Evolutionary conservation across 2,113 vertebrate genomes (phyloP).

Genomic region (Sinocyclocheilus maitianheensis): DNA sequence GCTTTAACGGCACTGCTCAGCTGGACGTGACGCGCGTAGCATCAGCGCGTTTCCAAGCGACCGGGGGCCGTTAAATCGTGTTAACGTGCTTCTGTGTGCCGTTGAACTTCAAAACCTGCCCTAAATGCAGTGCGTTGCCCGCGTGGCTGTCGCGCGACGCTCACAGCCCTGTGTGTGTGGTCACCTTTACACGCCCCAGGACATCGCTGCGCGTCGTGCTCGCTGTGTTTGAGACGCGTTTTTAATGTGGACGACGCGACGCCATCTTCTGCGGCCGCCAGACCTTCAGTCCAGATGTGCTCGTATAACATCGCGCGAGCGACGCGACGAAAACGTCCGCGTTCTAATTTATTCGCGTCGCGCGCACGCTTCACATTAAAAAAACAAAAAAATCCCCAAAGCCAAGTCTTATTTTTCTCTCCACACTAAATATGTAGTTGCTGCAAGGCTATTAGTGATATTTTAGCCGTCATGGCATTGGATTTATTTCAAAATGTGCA

Average conservation of each 20-base stretch:
- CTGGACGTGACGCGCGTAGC: not conserved
- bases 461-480: not conserved
- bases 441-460: not conserved
- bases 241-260: conserved; percentile 6
- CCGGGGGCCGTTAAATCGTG: not conserved
- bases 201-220: not conserved
- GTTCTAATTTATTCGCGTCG: too few species aligned
- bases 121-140: too few species aligned
- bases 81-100: not conserved
- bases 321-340: not conserved
- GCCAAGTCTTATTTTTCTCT: not conserved
- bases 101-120: not conserved
- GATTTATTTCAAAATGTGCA: not conserved
- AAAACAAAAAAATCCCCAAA: not conserved
- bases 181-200: not conserved
- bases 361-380: too few species aligned
- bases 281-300: not conserved
- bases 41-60: not conserved
- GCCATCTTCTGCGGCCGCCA: conserved; percentile 4
- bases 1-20: not conserved
- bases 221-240: too few species aligned
- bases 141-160: not conserved
- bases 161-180: not conserved
- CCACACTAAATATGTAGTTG: not conserved
- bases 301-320: not conserved